Conservation (phyloP, 2,888 invertebrate species). For the Limnephilus lunatus region DNA sequence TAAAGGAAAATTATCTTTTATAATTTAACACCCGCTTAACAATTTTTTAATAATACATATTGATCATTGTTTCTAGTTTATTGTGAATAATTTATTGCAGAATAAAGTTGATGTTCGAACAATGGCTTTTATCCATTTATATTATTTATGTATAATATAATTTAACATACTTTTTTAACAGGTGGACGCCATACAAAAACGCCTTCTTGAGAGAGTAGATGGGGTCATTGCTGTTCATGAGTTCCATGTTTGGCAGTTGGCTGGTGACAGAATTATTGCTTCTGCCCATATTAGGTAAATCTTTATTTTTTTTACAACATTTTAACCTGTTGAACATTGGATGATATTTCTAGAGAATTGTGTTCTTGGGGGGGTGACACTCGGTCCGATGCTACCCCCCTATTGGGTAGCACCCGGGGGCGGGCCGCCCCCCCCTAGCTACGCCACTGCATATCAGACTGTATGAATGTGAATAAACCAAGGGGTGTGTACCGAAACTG, state of each 20-base stretch:
- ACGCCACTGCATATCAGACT: too few relatives aligned
- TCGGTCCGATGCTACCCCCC: too few relatives aligned
- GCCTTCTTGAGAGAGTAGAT: constrained; percentile 92
- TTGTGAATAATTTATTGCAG: neutral
- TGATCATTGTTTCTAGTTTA: neutral
- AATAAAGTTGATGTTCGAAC: neutral
- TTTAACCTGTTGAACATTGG: too few relatives aligned
- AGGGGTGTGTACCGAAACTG: too few relatives aligned
- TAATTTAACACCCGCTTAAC: neutral
- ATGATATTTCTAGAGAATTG: too few relatives aligned
- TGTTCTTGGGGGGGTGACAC: too few relatives aligned
- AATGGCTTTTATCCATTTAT: neutral
- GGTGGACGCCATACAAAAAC: constrained; percentile 93
- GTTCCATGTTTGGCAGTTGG: constrained; percentile 98
- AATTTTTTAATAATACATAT: neutral
- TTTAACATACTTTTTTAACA: constrained; percentile 68
- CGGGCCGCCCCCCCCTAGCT: too few relatives aligned
- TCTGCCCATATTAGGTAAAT: constrained; percentile 94
- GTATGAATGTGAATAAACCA: too few relatives aligned
- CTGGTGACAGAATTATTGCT: constrained; percentile 97
- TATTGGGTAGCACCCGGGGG: too few relatives aligned
- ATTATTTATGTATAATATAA: neutral
- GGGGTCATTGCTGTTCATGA: constrained; percentile 98
- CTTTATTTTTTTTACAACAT: constrained; percentile 53
- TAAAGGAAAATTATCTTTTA: neutral